Evolutionary conservation across 2,888 invertebrate genomes (phyloP).

Genomic region (Petrolisthes manimaculis): DNA sequence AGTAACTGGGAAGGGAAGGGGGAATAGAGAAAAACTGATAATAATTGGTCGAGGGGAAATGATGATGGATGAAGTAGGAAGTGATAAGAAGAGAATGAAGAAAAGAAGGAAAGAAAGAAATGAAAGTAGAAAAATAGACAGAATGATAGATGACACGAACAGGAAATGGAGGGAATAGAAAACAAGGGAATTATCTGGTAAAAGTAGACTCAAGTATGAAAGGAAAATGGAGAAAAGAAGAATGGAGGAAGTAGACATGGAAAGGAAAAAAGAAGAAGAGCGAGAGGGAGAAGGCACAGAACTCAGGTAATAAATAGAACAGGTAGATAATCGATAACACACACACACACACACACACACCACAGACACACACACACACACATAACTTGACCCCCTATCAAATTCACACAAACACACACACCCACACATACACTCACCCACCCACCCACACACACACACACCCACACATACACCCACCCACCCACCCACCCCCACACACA

Average conservation of each 20-base stretch:
- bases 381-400: neutral
- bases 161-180: neutral
- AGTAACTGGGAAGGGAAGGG: neutral
- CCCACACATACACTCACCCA: too few relatives aligned
- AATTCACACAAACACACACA: too few relatives aligned
- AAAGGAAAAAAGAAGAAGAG: neutral
- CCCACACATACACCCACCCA: too few relatives aligned
- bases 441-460: too few relatives aligned
- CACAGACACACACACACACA: too few relatives aligned
- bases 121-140: neutral
- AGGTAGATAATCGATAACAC: neutral
- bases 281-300: neutral
- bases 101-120: neutral
- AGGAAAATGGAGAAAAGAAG: neutral
- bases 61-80: neutral
- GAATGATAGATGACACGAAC: too few relatives aligned
- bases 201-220: neutral
- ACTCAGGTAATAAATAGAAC: neutral
- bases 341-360: constrained; percentile 26
- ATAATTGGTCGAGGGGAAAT: neutral
- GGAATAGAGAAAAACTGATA: too few relatives aligned
- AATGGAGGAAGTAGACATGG: neutral
- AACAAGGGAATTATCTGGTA: neutral
- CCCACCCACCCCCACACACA: too few relatives aligned
- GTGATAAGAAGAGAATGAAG: neutral